Percentiles rank a stretch among this genome's conserved stretches.
Conservation (phyloP, 2,797 vertebrate genomes). For the Acipenser transmontanus region DNA sequence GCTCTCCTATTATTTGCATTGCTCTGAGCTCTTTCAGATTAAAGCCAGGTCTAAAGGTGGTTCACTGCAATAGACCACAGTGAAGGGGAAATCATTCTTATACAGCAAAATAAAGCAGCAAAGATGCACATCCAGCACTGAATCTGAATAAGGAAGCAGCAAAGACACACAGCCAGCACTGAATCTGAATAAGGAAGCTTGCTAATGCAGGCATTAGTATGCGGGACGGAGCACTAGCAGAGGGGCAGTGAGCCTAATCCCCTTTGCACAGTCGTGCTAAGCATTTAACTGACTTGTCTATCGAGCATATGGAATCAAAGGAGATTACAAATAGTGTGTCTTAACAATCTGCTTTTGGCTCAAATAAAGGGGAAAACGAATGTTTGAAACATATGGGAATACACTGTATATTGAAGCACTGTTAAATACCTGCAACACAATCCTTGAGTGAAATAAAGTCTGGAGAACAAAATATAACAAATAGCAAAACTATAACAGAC, state of each 20-base stretch:
- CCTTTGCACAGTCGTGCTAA: not conserved
- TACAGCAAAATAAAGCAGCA: constrained; percentile 1
- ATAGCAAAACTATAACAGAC: too few relatives aligned
- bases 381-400: too few relatives aligned
- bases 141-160: not conserved
- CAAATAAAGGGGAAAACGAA: not conserved
- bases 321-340: not conserved
- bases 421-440: too few relatives aligned
- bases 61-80: not conserved
- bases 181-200: not conserved
- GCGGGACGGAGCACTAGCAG: not conserved
- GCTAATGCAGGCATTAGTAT: not conserved
- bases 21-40: not conserved
- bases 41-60: not conserved
- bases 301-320: not conserved
- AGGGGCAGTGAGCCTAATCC: not conserved
- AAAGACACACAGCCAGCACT: not conserved
- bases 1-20: too few relatives aligned
- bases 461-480: too few relatives aligned
- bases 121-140: not conserved
- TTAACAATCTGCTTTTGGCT: not conserved
- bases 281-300: constrained; percentile 2
- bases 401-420: too few relatives aligned
- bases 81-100: not conserved
- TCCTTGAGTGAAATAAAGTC: too few relatives aligned